phyloP scores from a whole-genome alignment of 2,797 vertebrate species.

The Peromyscus aztecus region DNA sequence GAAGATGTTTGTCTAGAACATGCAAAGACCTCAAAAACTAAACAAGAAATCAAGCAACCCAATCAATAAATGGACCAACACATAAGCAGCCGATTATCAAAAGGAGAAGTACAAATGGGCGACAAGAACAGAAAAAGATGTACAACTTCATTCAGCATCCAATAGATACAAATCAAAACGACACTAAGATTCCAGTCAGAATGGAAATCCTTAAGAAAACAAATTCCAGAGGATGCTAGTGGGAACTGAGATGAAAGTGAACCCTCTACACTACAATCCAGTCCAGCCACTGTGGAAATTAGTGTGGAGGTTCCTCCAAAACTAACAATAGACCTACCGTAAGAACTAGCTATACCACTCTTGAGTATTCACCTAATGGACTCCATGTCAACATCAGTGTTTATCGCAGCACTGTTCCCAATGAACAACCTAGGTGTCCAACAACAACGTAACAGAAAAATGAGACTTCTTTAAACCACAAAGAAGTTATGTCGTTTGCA shows the following conservation, averaged over 20 bases:
- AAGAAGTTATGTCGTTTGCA: neutral
- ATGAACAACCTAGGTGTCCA: neutral
- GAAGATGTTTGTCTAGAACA: neutral
- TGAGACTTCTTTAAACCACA: neutral
- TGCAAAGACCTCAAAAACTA: neutral
- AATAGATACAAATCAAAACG: neutral
- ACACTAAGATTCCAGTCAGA: neutral
- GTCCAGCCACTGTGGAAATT: neutral
- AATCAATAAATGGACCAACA: neutral
- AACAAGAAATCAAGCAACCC: neutral
- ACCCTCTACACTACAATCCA: neutral
- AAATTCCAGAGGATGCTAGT: neutral
- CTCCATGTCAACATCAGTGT: neutral
- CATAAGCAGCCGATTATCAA: neutral
- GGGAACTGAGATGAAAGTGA: neutral
- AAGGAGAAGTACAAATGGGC: neutral
- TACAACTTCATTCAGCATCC: neutral
- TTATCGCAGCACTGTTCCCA: neutral
- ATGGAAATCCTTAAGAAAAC: neutral
- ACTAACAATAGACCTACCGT: neutral
- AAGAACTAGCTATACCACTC: neutral
- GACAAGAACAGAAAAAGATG: neutral
- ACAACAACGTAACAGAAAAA: neutral
- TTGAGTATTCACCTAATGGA: neutral
- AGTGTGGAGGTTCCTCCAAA: neutral